Percentiles rank a stretch among this genome's conserved stretches.
Evolutionary conservation across 2,888 invertebrate species (phyloP).

Genomic region (Zaprionus obscuricornis): DNA sequence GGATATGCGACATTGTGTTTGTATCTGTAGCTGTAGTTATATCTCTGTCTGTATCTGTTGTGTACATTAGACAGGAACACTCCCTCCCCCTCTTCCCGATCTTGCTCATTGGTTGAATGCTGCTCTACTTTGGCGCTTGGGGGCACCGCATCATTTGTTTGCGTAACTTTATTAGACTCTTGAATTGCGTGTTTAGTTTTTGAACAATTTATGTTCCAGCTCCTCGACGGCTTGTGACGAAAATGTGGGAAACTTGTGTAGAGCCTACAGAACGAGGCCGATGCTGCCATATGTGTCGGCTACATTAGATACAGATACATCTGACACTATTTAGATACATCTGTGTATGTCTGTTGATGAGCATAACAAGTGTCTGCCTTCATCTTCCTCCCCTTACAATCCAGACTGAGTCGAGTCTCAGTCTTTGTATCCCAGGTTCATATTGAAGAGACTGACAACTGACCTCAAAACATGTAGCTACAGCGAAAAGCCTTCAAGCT

Average conservation of each 20-base stretch:
- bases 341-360: too few species aligned
- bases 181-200: slow-evolving; percentile 78
- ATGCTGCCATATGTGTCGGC: slow-evolving; percentile 51
- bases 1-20: slow-evolving; percentile 56
- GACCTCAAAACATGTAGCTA: too few species aligned
- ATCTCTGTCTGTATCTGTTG: slow-evolving; percentile 31
- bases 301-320: slow-evolving; percentile 37
- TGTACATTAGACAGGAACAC: slow-evolving; percentile 55
- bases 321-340: too few species aligned
- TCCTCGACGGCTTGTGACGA: slow-evolving; percentile 39
- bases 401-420: background rate
- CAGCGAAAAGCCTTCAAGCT: background rate
- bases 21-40: slow-evolving; percentile 33
- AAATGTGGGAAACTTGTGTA: slow-evolving; percentile 70
- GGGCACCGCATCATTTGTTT: slow-evolving; percentile 80
- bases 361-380: slow-evolving; percentile 44
- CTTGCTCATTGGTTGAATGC: slow-evolving; percentile 11
- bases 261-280: slow-evolving; percentile 16
- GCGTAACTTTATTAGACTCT: slow-evolving; percentile 78
- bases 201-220: slow-evolving; percentile 65
- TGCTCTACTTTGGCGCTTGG: slow-evolving; percentile 69
- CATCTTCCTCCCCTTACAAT: too few species aligned
- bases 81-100: background rate
- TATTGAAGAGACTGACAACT: background rate
- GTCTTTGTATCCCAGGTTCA: background rate